Evolutionary conservation across 2,888 invertebrate species (phyloP).

Genomic region (Diabrotica balteata): DNA sequence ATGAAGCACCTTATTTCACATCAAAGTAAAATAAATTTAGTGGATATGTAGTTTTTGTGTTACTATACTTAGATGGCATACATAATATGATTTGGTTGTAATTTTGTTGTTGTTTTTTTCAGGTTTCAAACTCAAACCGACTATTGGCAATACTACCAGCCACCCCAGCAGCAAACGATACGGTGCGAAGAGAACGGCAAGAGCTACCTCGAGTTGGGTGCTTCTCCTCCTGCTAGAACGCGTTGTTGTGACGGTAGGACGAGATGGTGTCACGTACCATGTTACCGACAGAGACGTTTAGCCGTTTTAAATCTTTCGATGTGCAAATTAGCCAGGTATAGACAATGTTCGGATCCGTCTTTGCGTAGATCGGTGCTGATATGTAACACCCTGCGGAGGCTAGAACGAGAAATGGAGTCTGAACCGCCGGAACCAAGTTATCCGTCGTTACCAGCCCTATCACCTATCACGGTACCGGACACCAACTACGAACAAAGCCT

Average conservation of each 20-base stretch:
- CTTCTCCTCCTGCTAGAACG: conserved; percentile 60
- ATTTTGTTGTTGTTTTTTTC: conserved; percentile 12
- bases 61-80: no score
- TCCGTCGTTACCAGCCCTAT: conserved; percentile 58
- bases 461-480: conserved; percentile 42
- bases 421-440: conserved; percentile 64
- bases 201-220: conserved; percentile 86
- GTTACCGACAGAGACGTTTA: conserved; percentile 84
- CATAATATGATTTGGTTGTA: no score
- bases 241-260: conserved; percentile 60
- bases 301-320: conserved; percentile 92
- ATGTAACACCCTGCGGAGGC: conserved; percentile 82
- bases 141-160: conserved; percentile 63
- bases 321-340: conserved; percentile 86
- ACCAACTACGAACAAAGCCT: conserved; percentile 58
- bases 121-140: conserved; percentile 60
- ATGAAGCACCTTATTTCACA: no score
- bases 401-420: conserved; percentile 77
- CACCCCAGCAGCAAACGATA: conserved; percentile 76
- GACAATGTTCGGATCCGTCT: conserved; percentile 89
- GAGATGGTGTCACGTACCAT: conserved; percentile 80
- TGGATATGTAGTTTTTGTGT: no score
- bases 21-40: no score
- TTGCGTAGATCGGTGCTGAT: conserved; percentile 90
- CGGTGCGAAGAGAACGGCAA: conserved; percentile 89